Conservation (phyloP, 2,113 vertebrate species). For the Ariopsis seemanni region DNA sequence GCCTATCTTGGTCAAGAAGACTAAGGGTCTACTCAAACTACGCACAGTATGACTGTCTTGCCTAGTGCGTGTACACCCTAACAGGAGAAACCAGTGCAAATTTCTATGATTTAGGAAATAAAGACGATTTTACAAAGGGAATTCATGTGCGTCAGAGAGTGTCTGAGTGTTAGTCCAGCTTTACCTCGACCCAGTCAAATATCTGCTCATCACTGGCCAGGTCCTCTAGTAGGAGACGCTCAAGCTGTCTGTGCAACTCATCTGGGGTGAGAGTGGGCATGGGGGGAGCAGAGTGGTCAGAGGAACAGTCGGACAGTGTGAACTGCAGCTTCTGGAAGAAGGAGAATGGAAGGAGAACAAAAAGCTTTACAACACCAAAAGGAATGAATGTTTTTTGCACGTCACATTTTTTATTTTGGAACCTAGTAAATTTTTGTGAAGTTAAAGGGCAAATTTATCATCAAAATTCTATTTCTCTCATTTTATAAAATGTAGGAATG, state of each 20-base stretch:
- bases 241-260: conserved; percentile 85
- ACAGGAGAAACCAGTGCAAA: background rate
- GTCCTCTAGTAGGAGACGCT: conserved; percentile 90
- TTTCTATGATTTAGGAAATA: background rate
- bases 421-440: background rate
- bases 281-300: conserved; percentile 77
- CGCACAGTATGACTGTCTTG: too few relatives aligned
- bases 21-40: background rate
- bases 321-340: conserved; percentile 89
- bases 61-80: too few relatives aligned
- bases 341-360: background rate
- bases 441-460: too few relatives aligned
- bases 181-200: conserved; percentile 98
- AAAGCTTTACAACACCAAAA: background rate
- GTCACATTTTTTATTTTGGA: background rate
- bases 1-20: background rate
- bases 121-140: background rate
- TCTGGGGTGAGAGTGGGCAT: conserved; percentile 81
- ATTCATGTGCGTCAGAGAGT: background rate
- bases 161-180: background rate
- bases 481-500: too few relatives aligned
- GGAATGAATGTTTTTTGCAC: background rate
- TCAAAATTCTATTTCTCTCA: too few relatives aligned
- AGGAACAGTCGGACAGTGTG: conserved; percentile 77
- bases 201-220: conserved; percentile 94